Conservation (phyloP, 2,113 vertebrate genomes). For the Thymallus thymallus region DNA sequence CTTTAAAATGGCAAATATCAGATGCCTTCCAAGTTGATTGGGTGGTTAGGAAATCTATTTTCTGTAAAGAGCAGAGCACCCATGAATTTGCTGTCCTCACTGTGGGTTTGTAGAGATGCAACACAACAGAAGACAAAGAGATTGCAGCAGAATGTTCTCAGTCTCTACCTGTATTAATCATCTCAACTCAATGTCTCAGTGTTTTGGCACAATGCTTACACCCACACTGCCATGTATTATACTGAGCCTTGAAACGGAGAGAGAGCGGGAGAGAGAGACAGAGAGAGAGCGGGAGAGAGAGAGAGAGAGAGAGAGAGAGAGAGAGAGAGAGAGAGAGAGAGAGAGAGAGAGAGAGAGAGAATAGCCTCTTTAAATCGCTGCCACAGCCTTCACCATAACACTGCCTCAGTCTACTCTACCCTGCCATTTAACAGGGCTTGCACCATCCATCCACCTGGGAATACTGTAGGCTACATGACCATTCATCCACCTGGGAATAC, state of each 20-base stretch:
- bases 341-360: too few species aligned
- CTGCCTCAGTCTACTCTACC: too few species aligned
- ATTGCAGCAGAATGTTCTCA: not conserved
- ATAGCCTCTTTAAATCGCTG: not conserved
- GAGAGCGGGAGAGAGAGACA: too few species aligned
- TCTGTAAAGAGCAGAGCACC: not conserved
- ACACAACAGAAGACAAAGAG: not conserved
- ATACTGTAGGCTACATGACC: too few species aligned
- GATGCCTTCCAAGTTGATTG: not conserved
- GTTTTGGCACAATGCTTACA: slow-evolving; percentile 1
- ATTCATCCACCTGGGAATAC: too few species aligned
- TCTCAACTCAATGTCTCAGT: not conserved
- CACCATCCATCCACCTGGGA: too few species aligned
- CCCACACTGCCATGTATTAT: not conserved
- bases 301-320: too few species aligned
- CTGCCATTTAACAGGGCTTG: too few species aligned
- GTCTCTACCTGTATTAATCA: not conserved
- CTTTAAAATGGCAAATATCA: not conserved
- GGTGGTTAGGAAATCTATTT: not conserved
- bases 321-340: too few species aligned
- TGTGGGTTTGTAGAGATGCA: not conserved
- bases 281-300: not conserved
- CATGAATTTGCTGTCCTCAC: slow-evolving; percentile 9
- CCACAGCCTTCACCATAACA: too few species aligned
- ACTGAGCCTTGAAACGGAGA: too few species aligned